Percentiles rank a stretch among this genome's conserved stretches.
phyloP scores from a whole-genome alignment of 2,113 vertebrate genomes.

The Melospiza georgiana region DNA sequence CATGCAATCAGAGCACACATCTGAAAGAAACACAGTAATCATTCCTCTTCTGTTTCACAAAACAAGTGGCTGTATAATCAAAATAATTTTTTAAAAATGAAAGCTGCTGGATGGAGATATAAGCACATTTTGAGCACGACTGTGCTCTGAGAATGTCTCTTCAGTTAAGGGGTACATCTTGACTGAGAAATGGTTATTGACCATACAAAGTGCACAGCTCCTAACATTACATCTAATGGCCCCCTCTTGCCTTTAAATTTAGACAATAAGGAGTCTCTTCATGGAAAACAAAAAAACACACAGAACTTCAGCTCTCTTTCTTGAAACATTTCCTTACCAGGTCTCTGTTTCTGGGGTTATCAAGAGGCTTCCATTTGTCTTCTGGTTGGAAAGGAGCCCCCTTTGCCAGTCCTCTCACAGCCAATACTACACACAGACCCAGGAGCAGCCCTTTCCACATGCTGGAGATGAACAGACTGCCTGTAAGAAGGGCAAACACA shows the following conservation, averaged over 20 bases:
- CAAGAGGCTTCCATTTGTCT: constrained; percentile 74
- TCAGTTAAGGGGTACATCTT: background rate
- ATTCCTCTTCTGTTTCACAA: background rate
- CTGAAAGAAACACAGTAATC: background rate
- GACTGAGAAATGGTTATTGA: constrained; percentile 10
- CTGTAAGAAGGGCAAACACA: background rate
- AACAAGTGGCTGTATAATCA: background rate
- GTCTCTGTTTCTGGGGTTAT: constrained; percentile 74
- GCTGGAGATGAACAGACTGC: background rate
- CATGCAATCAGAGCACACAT: background rate
- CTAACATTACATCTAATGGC: background rate
- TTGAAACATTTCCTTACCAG: constrained; percentile 66
- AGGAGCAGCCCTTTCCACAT: constrained; percentile 61
- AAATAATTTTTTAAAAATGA: background rate
- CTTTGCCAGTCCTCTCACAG: constrained; percentile 1
- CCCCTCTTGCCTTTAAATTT: background rate
- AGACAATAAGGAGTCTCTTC: background rate
- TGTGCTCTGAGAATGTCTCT: background rate
- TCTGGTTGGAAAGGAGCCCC: constrained; percentile 38
- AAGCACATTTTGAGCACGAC: background rate
- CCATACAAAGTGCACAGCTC: background rate
- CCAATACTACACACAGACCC: constrained; percentile 22
- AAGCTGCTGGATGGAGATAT: background rate
- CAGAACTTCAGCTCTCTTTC: background rate
- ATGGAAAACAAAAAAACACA: background rate